These are phyloP conservation scores for Oeneis ivallda DNA, from an alignment of 2,888 invertebrate species.

Conservation along the genomic window DNA sequence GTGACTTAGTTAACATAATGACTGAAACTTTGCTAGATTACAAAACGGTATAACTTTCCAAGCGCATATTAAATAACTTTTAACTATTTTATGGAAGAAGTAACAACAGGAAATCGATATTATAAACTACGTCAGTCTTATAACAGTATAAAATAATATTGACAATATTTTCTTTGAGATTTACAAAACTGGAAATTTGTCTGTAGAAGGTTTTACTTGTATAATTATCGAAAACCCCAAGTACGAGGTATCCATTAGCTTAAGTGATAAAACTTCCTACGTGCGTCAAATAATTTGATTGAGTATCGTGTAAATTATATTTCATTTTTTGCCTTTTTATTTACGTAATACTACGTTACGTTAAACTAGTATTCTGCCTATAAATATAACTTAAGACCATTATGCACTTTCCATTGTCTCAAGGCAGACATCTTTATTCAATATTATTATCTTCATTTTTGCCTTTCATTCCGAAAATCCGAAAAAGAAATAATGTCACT, in stretches of 20 bases:
- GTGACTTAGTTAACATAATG: constrained; percentile 27
- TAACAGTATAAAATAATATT: not conserved
- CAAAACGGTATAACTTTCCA: constrained; percentile 7
- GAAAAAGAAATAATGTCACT: constrained; percentile 25
- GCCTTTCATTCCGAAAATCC: constrained; percentile 21
- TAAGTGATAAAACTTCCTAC: constrained; percentile 5
- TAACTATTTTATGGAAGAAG: constrained; percentile 3
- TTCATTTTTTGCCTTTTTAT: not conserved
- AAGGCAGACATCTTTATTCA: constrained; percentile 11
- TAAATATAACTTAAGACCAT: not conserved
- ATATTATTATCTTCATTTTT: constrained; percentile 22
- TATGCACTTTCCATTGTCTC: constrained; percentile 8
- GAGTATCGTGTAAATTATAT: constrained; percentile 2
- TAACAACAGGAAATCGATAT: not conserved
- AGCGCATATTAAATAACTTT: constrained; percentile 12
- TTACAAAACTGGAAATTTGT: not conserved
- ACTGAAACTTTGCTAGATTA: constrained; percentile 14
- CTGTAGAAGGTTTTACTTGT: not conserved
- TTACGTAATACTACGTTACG: not conserved
- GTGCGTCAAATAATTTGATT: constrained; percentile 11
- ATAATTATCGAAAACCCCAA: not conserved
- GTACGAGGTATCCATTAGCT: constrained; percentile 13
- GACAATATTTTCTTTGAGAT: not conserved
- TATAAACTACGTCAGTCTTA: not conserved
- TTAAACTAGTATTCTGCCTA: too few relatives aligned